A percentile compares a stretch with the other conserved stretches of the same genome.
Evolutionary conservation across 2,113 vertebrate genomes (phyloP).

Genomic region (Sceloporus undulatus): DNA sequence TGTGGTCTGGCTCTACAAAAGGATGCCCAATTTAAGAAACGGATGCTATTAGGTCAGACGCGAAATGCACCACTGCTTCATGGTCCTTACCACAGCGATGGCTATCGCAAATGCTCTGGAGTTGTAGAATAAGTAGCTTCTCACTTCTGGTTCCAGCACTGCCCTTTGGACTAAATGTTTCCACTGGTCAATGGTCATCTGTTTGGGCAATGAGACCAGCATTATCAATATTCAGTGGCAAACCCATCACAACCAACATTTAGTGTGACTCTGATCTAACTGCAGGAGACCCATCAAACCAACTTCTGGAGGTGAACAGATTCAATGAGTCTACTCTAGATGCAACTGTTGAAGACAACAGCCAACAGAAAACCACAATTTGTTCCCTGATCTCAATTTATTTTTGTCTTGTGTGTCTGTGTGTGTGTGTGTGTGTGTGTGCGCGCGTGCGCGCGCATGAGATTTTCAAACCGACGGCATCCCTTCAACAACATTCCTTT

Average conservation of each 20-base stretch:
- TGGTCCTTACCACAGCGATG: slow-evolving; percentile 73
- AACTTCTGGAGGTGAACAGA: no score
- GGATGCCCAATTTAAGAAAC: no score
- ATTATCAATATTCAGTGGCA: neutral
- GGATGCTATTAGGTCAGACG: no score
- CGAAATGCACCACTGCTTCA: fast-evolving
- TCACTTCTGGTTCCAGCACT: slow-evolving; percentile 75
- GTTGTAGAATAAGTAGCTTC: slow-evolving; percentile 79
- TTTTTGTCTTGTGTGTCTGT: neutral
- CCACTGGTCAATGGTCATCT: slow-evolving; percentile 69
- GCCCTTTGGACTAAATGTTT: slow-evolving; percentile 70
- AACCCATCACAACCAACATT: neutral
- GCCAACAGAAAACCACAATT: neutral
- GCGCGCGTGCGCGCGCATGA: neutral
- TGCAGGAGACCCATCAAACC: no score
- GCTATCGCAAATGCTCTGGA: slow-evolving; percentile 73
- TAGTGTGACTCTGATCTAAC: no score
- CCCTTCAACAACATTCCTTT: neutral
- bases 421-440: no score
- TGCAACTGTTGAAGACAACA: neutral
- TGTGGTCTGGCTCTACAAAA: no score
- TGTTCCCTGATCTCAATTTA: neutral
- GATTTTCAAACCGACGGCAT: neutral
- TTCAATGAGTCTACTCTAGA: no score
- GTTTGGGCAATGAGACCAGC: neutral